Evolutionary conservation across 1,140 invertebrate genomes (phyloP), one percentile per base, ranked within the genome.

Genomic region (Aleiodes sp.): DNA sequence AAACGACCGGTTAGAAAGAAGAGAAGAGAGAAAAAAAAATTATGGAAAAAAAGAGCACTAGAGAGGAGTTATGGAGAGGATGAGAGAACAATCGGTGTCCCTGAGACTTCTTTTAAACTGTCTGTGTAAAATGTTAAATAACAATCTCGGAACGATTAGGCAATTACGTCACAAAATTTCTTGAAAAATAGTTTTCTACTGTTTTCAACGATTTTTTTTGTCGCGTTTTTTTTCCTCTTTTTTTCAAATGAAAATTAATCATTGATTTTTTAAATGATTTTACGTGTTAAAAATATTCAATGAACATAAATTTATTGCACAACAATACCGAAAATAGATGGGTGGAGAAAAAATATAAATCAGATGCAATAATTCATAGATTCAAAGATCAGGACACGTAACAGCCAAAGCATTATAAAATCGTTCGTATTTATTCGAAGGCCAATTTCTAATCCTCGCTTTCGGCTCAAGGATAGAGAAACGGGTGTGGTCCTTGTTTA

Each of bases 361-460:
- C n/a, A n/a, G n/a, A n/a, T n/a, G n/a, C n/a, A n/a, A n/a, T n/a
- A n/a, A n/a, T n/a, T n/a, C n/a, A n/a, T n/a, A n/a, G n/a, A n/a
- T 41, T 2, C 12, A 41, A 41, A 9, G 37, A 41, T 41, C 39
- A 43, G 39, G 39, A 16, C 39, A 16, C 3, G 39, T 16, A 68
- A 60, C 43, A 29, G 46, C 43, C 29, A 33, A 43, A 66, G 39
- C 26, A 65, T 72, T 69, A 72, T 72, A 72, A 69, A 72, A 72
- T 66, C 41, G 61, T 52, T 16, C 63, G 66, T 43, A n/a, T 43
- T 12, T 16, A 43, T 43, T 67, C 46, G 65, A 74, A 83, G 81
- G 77, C 70, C 78, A 84, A 85, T 85, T 85, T 84, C 82, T 83
- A 83, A 80, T 82, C 79, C 41, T 71, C 69, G 63, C 63, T 64